Evolutionary conservation across 1,140 invertebrate species (phyloP).

Genomic region (Nylanderia fulva): DNA sequence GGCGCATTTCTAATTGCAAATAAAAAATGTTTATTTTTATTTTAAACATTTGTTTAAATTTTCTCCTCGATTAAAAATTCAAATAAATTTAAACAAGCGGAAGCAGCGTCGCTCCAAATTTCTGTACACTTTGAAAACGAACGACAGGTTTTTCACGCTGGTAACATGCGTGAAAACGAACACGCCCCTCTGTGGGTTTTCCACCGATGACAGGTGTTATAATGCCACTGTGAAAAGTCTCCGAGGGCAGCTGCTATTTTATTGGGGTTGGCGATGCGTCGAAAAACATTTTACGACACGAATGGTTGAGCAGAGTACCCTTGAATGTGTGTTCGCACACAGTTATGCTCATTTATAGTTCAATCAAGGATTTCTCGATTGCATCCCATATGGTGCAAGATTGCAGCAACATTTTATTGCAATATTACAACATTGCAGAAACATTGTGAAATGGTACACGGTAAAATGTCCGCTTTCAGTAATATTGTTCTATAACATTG

Average conservation of each 20-base stretch:
- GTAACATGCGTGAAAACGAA: slow-evolving; percentile 37
- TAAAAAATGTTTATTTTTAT: no score
- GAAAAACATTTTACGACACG: slow-evolving; percentile 47
- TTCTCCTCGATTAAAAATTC: no score
- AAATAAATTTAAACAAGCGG: background rate
- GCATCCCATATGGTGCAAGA: no score
- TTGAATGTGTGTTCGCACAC: slow-evolving; percentile 16
- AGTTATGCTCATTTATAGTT: slow-evolving; percentile 48
- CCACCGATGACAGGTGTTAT: slow-evolving; percentile 48
- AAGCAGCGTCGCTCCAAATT: background rate
- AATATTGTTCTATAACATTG: no score
- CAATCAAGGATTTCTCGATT: slow-evolving; percentile 15
- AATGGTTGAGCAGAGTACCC: slow-evolving; percentile 9
- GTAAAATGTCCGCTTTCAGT: no score
- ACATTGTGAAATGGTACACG: no score
- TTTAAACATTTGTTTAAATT: no score
- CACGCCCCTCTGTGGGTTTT: slow-evolving; percentile 46
- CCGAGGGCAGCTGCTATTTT: slow-evolving; percentile 52
- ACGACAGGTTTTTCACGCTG: slow-evolving; percentile 44
- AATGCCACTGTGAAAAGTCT: slow-evolving; percentile 59
- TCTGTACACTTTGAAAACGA: background rate
- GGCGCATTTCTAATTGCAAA: no score
- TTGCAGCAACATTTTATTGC: no score
- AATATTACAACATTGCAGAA: no score
- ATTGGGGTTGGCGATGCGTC: slow-evolving; percentile 45